phyloP scores from a whole-genome alignment of 2,888 invertebrate species.

The Drosophila mercatorum region DNA sequence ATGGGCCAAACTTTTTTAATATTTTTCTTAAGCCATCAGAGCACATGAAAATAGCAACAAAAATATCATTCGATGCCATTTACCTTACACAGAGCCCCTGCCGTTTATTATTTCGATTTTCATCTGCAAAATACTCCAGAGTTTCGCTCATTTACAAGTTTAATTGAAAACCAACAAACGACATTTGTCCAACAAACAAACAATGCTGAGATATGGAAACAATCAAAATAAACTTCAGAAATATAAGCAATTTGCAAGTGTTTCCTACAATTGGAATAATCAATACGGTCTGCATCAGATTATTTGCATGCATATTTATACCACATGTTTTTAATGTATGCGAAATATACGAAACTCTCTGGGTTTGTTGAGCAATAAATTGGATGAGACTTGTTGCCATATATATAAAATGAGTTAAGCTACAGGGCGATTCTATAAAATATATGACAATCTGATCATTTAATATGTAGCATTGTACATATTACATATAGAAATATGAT shows the following conservation, averaged over 20 bases:
- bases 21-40: neutral
- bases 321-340: no score
- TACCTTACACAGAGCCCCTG: neutral
- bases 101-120: constrained; percentile 6
- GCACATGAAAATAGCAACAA: constrained; percentile 1
- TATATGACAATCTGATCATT: no score
- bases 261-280: neutral
- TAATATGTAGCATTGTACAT: no score
- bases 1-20: constrained; percentile 51
- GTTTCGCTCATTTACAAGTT: constrained; percentile 7
- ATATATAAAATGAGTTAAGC: no score
- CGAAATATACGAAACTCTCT: no score
- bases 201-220: neutral
- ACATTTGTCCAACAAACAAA: constrained; percentile 25
- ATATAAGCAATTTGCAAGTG: neutral
- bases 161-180: constrained; percentile 35
- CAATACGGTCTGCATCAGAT: neutral
- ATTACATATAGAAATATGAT: no score
- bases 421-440: no score
- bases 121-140: neutral
- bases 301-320: neutral
- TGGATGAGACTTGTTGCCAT: no score
- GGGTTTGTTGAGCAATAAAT: no score
- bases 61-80: constrained; percentile 1
- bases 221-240: neutral